Conservation (phyloP, 2,113 vertebrate species). For the Campylorhamphus procurvoides region DNA sequence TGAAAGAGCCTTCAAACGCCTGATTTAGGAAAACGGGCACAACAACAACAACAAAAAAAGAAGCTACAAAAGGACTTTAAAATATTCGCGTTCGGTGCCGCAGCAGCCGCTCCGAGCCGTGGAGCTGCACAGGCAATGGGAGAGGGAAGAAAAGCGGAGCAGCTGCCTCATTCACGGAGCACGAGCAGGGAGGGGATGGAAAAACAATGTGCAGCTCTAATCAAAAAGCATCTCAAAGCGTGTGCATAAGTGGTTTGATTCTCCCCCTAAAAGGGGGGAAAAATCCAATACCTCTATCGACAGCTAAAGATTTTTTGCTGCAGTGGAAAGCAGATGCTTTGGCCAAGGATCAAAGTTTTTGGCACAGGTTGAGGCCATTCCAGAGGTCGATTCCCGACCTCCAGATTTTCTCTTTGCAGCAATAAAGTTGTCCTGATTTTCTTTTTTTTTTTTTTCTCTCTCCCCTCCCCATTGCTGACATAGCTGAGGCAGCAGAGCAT, state of each 20-base stretch:
- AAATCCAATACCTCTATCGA: neutral
- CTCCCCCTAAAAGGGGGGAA: neutral
- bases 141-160: neutral
- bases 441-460: neutral
- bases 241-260: neutral
- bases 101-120: neutral
- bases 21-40: neutral
- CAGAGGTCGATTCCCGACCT: neutral
- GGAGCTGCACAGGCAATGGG: neutral
- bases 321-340: neutral
- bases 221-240: neutral
- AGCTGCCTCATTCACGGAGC: constrained; percentile 21
- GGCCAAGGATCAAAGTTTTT: neutral
- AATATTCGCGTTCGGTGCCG: neutral
- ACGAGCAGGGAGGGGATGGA: neutral
- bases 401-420: neutral
- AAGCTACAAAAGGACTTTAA: neutral
- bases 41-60: no score
- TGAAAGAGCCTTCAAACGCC: neutral
- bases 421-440: neutral
- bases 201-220: neutral
- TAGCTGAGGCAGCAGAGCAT: neutral
- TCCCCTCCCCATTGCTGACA: no score
- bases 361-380: neutral
- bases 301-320: neutral